Evolutionary conservation across 1,140 invertebrate species (phyloP), one percentile per base, ranked within the genome.

Genomic region (Scaptomyza graminum): DNA sequence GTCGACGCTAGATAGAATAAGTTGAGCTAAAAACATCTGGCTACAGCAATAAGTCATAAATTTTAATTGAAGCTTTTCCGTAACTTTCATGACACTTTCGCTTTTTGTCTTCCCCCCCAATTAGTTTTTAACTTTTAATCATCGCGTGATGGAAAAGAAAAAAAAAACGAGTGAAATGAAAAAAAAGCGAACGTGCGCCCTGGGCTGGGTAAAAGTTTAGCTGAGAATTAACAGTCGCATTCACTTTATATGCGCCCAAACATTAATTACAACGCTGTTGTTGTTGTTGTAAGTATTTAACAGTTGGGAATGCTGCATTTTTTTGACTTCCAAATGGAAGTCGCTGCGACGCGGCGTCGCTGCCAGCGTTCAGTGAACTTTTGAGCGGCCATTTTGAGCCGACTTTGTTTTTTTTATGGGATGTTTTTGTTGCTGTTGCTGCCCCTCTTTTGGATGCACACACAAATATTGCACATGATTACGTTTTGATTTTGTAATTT

Each of bases 61-160:
- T 79, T 79, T 84, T 69, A 64, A 70, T 75, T 59, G 70, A 51
- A 46, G 18, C 60, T 78, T 71, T 65, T 55, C 66, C 59, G 61
- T 54, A 25, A 43, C 28, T 82, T 84, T 68, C 65, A 46, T 73
- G 66, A 85, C 64, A 85, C 82, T 85, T 85, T 85, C 82, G 82
- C 82, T 62, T 85, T 83, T 64, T 41, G 47, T 56, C 51, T 4
- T 12, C 37, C 12, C 37, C 9, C 31, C 31, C 31, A 2, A 34
- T 31, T 15, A 6, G 5, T 16, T 34, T 43, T 50, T 46, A 41
- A 41, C 49, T 44, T 22, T 54, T 16, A 56, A 56, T 52, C 51
- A 76, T 84, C 75, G 77, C 82, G 74, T 81, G 74, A 46, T 28
- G 31, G n/a, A 49, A 31, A 13, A 62, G 31, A 22, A 22, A 2